A percentile compares a stretch with the other conserved stretches of the same genome.
Evolutionary conservation across 2,113 vertebrate species (phyloP).

Genomic region (Brachyhypopomus occidentalis): DNA sequence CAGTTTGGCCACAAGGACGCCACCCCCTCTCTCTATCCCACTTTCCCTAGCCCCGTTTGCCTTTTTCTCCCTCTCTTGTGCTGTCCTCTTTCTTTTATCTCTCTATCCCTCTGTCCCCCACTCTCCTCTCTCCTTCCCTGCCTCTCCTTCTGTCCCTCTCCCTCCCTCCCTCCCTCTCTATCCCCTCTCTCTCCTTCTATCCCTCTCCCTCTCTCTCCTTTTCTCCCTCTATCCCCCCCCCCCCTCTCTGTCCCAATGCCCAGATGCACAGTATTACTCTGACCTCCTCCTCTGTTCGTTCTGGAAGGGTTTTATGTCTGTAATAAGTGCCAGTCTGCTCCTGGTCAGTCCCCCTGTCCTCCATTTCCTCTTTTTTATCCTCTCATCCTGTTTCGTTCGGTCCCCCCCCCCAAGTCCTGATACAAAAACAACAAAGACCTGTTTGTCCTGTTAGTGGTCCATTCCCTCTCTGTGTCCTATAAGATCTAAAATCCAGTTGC

Average conservation of each 20-base stretch:
- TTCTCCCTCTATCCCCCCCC: not conserved
- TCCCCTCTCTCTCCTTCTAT: not conserved
- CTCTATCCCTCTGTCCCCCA: conserved; percentile 4
- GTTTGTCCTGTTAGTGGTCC: conserved; percentile 10
- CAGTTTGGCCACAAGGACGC: conserved; percentile 31
- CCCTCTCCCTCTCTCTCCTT: not conserved
- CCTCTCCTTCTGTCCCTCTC: too few species aligned
- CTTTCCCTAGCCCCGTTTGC: too few species aligned
- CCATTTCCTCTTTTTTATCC: conserved; percentile 34
- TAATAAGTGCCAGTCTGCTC: conserved; percentile 39
- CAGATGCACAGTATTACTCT: conserved; percentile 39
- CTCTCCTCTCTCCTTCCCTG: not conserved
- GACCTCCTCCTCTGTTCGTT: conserved; percentile 40
- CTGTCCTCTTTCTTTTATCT: not conserved
- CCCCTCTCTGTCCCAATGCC: conserved; percentile 28
- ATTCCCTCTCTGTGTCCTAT: not conserved
- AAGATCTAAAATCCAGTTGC: too few species aligned
- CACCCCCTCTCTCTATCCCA: not conserved
- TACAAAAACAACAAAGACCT: not conserved
- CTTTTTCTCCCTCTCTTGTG: not conserved
- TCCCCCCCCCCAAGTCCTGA: not conserved
- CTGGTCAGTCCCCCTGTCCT: conserved; percentile 32
- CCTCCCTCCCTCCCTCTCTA: not conserved
- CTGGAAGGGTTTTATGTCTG: conserved; percentile 38
- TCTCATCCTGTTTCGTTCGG: not conserved